Evolutionary conservation across 2,113 vertebrate genomes (phyloP).

Genomic region (Saguinus midas): DNA sequence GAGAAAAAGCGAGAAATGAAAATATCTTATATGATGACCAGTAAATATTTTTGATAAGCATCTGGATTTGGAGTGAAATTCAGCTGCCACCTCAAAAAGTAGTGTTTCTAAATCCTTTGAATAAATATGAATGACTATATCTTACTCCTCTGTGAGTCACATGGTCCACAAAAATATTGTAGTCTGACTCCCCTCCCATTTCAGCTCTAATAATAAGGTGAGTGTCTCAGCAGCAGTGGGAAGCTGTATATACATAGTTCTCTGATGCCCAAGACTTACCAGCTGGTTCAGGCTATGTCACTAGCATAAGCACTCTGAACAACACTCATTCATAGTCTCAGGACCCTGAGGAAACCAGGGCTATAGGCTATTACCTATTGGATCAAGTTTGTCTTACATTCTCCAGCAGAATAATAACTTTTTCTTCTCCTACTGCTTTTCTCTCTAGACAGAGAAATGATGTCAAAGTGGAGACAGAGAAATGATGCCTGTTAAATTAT

Average conservation of each 20-base stretch:
- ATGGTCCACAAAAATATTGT: neutral
- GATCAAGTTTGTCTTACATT: neutral
- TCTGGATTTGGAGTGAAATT: conserved; percentile 22
- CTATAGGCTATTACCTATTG: neutral
- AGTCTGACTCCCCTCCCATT: neutral
- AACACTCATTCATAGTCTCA: neutral
- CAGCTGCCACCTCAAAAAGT: neutral
- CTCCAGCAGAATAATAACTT: neutral
- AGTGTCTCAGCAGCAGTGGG: neutral
- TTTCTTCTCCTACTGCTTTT: neutral
- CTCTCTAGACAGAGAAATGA: neutral
- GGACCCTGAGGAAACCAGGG: neutral
- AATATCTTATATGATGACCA: neutral
- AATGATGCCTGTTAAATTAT: neutral
- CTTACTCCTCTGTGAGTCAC: neutral
- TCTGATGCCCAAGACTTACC: neutral
- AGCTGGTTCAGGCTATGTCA: neutral
- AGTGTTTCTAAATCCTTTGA: neutral
- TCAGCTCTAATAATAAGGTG: neutral
- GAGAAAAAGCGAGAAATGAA: conserved; percentile 18
- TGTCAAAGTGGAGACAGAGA: neutral
- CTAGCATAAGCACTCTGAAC: neutral
- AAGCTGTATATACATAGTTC: accelerated
- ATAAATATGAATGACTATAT: neutral
- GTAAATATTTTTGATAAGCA: neutral